These are phyloP conservation scores for Phrynocephalus versicolor DNA, from an alignment of 2,113 vertebrate genomes.

Conservation along the genomic window DNA sequence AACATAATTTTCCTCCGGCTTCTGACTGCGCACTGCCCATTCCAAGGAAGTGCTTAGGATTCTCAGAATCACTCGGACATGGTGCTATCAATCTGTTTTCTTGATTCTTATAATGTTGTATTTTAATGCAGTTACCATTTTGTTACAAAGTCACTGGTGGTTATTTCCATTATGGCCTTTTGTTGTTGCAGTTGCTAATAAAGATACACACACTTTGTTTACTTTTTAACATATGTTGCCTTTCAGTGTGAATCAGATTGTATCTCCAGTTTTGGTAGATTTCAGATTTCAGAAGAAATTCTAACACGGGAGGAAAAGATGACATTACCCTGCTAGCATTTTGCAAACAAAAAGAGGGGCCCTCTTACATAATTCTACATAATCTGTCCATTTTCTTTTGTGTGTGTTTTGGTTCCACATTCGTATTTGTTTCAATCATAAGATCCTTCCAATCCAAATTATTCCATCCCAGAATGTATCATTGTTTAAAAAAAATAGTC, in stretches of 20 bases:
- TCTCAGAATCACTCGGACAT: slow-evolving; percentile 71
- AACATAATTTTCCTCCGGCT: not conserved
- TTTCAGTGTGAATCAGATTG: slow-evolving; percentile 19
- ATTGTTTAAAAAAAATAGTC: too few relatives aligned
- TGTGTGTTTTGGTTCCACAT: too few relatives aligned
- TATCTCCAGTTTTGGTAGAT: not conserved
- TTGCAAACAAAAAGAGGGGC: not conserved
- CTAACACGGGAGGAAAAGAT: not conserved
- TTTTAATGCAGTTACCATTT: slow-evolving; percentile 65
- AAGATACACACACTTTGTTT: slow-evolving; percentile 59
- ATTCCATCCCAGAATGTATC: too few relatives aligned
- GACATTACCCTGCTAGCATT: not conserved
- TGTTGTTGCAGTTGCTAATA: slow-evolving; percentile 76
- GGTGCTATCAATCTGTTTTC: slow-evolving; percentile 82
- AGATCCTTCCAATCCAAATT: too few relatives aligned
- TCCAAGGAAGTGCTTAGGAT: slow-evolving; percentile 5
- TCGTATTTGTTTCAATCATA: too few relatives aligned
- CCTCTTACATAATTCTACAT: too few relatives aligned
- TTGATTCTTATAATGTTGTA: slow-evolving; percentile 63
- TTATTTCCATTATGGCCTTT: slow-evolving; percentile 59
- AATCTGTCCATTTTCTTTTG: too few relatives aligned
- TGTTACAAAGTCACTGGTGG: slow-evolving; percentile 60
- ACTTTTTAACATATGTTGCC: slow-evolving; percentile 35
- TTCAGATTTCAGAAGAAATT: not conserved
- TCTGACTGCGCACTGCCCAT: not conserved